Conservation (phyloP, 2,888 invertebrate genomes). For the Mesorhabditis spiculigera region DNA sequence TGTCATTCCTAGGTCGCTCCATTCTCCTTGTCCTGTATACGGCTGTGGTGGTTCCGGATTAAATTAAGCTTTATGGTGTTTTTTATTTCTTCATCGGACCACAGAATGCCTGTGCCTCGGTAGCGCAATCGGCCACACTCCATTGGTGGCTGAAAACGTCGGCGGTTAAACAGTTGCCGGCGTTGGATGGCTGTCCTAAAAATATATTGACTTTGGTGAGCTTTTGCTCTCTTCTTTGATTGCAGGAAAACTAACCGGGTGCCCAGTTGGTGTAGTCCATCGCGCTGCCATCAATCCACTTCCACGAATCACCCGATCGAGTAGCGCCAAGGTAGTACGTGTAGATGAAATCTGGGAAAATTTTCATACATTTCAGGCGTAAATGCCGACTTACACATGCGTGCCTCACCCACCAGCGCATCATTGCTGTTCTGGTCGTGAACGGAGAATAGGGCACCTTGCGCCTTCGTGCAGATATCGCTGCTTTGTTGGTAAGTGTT, state of each 20-base stretch:
- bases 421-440: background rate
- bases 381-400: background rate
- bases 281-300: background rate
- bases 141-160: background rate
- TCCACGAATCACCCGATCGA: background rate
- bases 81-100: background rate
- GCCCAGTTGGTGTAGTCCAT: background rate
- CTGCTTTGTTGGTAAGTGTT: background rate
- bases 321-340: background rate
- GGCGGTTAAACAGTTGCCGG: background rate
- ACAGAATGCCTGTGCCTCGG: background rate
- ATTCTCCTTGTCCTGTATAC: too few relatives aligned
- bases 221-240: conserved; percentile 3
- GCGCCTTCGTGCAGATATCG: background rate
- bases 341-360: background rate
- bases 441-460: background rate
- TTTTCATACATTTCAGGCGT: background rate
- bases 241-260: background rate
- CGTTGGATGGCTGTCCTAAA: background rate
- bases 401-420: background rate
- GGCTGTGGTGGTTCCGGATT: too few relatives aligned
- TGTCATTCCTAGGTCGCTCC: too few relatives aligned
- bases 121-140: background rate
- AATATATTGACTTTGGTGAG: background rate
- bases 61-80: too few relatives aligned